Conservation (phyloP, 2,113 vertebrate species). For the Bubalus kerabau region DNA sequence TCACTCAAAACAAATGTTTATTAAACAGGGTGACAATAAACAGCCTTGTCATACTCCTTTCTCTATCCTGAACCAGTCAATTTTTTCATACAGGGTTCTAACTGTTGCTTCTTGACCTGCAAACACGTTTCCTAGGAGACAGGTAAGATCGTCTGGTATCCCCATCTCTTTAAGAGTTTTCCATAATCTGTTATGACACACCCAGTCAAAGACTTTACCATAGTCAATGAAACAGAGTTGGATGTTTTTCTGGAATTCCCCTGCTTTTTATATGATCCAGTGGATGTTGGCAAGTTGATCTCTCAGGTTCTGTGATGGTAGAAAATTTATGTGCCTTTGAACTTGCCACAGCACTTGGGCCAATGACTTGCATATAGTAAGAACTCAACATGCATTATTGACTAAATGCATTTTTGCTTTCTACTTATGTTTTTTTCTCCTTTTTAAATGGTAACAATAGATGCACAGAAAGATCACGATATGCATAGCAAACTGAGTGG, state of each 20-base stretch:
- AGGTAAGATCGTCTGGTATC: background rate
- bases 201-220: background rate
- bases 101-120: background rate
- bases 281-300: background rate
- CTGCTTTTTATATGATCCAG: background rate
- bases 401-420: constrained; percentile 13
- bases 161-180: background rate
- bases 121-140: background rate
- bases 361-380: background rate
- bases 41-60: background rate
- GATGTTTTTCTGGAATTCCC: background rate
- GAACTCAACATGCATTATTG: background rate
- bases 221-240: background rate
- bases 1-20: background rate
- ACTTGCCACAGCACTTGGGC: background rate
- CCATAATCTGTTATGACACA: background rate
- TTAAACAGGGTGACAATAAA: background rate
- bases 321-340: background rate
- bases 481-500: background rate
- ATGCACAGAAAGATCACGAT: background rate
- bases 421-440: background rate
- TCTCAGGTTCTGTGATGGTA: background rate
- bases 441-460: background rate
- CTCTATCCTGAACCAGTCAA: background rate
- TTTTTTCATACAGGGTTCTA: background rate